Evolutionary conservation across 1,140 invertebrate genomes (phyloP).

Genomic region (Drosophila sechellia): DNA sequence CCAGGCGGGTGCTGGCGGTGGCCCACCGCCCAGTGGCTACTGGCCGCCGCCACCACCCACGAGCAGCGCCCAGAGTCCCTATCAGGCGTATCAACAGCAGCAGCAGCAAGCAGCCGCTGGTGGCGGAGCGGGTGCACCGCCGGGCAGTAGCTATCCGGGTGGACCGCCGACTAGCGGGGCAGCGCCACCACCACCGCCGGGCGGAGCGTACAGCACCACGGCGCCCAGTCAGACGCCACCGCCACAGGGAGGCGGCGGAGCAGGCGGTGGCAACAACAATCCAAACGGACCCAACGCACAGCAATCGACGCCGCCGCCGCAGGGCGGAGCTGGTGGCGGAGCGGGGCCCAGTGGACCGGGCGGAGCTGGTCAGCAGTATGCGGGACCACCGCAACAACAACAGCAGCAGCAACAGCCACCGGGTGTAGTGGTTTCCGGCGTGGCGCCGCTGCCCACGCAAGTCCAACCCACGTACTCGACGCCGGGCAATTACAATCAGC

Average conservation of each 20-base stretch:
- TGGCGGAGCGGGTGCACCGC: constrained; percentile 54
- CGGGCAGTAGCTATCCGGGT: constrained; percentile 60
- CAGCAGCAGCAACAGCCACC: constrained; percentile 71
- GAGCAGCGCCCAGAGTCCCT: constrained; percentile 67
- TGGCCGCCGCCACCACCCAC: constrained; percentile 70
- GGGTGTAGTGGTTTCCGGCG: constrained; percentile 63
- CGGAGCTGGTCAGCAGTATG: constrained; percentile 69
- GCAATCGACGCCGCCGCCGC: constrained; percentile 77
- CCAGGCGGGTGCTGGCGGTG: constrained; percentile 57
- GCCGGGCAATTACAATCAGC: constrained; percentile 54
- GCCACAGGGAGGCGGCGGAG: constrained; percentile 51
- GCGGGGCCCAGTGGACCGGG: constrained; percentile 16
- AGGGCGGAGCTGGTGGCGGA: constrained; percentile 18
- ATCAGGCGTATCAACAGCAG: constrained; percentile 65
- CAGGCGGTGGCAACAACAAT: constrained; percentile 51
- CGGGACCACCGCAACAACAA: constrained; percentile 58
- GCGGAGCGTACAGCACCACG: constrained; percentile 68
- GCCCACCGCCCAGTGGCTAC: constrained; percentile 75
- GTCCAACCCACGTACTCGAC: constrained; percentile 80
- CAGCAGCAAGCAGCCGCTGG: constrained; percentile 24
- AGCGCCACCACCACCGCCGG: constrained; percentile 62
- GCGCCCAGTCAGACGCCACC: constrained; percentile 82
- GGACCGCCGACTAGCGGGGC: constrained; percentile 50
- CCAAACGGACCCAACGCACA: constrained; percentile 78
- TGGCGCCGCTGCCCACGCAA: constrained; percentile 64